phyloP scores from a whole-genome alignment of 2,888 invertebrate genomes.

The Apodemia mormo region DNA sequence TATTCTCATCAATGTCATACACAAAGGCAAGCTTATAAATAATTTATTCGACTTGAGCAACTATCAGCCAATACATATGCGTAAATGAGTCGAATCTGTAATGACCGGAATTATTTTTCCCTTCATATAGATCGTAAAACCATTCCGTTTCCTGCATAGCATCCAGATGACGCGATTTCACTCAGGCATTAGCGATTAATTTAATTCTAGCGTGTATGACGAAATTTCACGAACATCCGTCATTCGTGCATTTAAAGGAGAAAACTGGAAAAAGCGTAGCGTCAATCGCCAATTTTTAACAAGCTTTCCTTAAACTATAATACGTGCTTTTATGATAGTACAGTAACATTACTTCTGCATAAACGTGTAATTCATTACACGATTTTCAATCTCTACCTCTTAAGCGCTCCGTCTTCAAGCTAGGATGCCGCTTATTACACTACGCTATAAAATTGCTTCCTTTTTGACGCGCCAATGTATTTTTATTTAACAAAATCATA shows the following conservation, averaged over 20 bases:
- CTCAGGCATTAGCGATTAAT: conserved; percentile 33
- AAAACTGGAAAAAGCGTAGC: not conserved
- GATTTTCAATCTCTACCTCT: too few relatives aligned
- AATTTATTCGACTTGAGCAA: too few relatives aligned
- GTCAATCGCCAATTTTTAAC: not conserved
- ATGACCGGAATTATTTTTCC: conserved; percentile 1
- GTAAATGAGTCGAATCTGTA: not conserved
- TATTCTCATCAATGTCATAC: too few relatives aligned
- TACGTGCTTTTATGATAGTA: too few relatives aligned
- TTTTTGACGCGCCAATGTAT: too few relatives aligned
- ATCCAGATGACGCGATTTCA: conserved; percentile 43
- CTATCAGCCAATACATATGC: not conserved
- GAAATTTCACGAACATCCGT: conserved; percentile 32
- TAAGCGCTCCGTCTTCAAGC: too few relatives aligned
- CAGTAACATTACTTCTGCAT: too few relatives aligned
- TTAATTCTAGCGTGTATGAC: conserved; percentile 36
- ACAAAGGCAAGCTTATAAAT: too few relatives aligned
- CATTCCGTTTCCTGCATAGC: conserved; percentile 35
- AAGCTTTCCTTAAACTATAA: not conserved
- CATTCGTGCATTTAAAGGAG: not conserved
- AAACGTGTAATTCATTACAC: too few relatives aligned
- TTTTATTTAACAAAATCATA: too few relatives aligned
- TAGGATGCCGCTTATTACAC: too few relatives aligned
- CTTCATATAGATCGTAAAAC: not conserved
- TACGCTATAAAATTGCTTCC: too few relatives aligned